phyloP scores from a whole-genome alignment of 1,140 invertebrate species.

The Drosophila kikkawai region DNA sequence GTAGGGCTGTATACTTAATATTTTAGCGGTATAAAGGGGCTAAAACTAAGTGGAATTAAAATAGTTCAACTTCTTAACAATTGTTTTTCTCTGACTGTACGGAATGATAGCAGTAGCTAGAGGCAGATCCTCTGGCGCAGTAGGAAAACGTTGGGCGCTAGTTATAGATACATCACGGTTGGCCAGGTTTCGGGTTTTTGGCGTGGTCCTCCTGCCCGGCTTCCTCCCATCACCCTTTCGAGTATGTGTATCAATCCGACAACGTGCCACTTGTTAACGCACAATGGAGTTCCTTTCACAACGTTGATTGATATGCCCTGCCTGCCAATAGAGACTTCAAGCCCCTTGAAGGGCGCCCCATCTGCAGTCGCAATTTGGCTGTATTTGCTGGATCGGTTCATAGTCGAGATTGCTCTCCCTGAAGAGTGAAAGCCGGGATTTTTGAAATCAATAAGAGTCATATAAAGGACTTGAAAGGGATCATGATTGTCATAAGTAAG shows the following conservation, averaged over 20 bases:
- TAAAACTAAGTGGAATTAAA: too few species aligned
- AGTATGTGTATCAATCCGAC: constrained; percentile 64
- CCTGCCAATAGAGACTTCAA: constrained; percentile 4
- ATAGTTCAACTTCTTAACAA: too few species aligned
- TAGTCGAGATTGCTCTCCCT: neutral
- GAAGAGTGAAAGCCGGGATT: neutral
- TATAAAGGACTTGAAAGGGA: neutral
- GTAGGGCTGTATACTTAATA: too few species aligned
- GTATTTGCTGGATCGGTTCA: constrained; percentile 9
- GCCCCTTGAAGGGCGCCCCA: neutral
- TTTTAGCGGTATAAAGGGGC: too few species aligned
- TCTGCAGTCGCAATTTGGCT: constrained; percentile 20
- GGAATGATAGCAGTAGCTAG: neutral
- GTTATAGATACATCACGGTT: constrained; percentile 71
- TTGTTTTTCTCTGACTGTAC: neutral
- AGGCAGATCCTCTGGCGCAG: constrained; percentile 3
- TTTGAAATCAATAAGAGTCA: neutral
- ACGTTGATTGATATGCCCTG: constrained; percentile 71
- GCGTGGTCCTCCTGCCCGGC: constrained; percentile 3
- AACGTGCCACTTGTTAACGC: constrained; percentile 80
- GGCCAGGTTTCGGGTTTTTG: constrained; percentile 46
- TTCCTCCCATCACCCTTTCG: constrained; percentile 27
- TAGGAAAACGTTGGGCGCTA: constrained; percentile 31
- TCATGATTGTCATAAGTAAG: neutral
- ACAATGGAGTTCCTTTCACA: constrained; percentile 66